These are phyloP conservation scores for Mugil cephalus DNA, from an alignment of 2,113 vertebrate species.

Conservation along the genomic window DNA sequence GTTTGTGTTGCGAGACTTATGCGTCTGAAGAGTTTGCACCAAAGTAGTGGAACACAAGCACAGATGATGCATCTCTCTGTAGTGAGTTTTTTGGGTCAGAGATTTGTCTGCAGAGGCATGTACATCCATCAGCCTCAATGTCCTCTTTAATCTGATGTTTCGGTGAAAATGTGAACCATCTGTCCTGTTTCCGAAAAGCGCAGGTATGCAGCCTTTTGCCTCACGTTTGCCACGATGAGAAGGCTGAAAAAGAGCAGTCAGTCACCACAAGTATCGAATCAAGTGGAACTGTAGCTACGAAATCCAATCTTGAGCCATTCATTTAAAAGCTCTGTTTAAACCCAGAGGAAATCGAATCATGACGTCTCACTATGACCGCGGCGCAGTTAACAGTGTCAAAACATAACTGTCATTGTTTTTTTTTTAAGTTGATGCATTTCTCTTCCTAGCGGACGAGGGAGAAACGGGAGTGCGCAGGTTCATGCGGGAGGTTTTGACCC, in stretches of 20 bases:
- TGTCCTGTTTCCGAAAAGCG: constrained; percentile 1
- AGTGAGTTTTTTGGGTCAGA: constrained; percentile 68
- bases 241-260: not conserved
- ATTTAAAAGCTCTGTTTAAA: no score
- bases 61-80: constrained; percentile 34
- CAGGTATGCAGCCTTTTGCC: not conserved
- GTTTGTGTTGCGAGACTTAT: constrained; percentile 22
- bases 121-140: constrained; percentile 30
- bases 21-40: constrained; percentile 6
- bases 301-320: not conserved
- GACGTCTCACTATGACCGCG: no score
- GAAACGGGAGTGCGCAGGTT: constrained; percentile 89
- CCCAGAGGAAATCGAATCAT: not conserved
- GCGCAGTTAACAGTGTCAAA: no score
- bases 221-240: not conserved
- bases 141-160: constrained; percentile 12
- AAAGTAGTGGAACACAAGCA: constrained; percentile 34
- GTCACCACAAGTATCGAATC: not conserved
- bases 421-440: no score
- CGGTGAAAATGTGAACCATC: constrained; percentile 15
- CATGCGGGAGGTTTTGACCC: constrained; percentile 91
- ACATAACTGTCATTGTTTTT: no score
- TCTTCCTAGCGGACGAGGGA: constrained; percentile 88
- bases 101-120: constrained; percentile 33
- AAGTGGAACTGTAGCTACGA: not conserved